Evolutionary conservation across 2,113 vertebrate genomes (phyloP), one percentile per base, ranked within the genome.

Genomic region (Xenopus tropicalis): DNA sequence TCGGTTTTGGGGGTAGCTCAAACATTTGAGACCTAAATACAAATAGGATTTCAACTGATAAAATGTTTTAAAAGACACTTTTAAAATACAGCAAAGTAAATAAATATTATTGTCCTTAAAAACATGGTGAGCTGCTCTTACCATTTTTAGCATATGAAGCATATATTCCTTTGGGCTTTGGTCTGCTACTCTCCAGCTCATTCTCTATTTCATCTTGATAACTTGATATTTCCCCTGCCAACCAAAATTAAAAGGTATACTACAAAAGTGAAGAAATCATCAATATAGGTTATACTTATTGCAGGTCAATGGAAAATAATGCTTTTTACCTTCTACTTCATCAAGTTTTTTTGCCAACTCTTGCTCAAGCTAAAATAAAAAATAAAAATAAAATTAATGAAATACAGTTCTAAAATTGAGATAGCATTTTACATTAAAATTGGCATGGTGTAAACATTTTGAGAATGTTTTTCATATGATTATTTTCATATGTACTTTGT

Each of bases 201-300:
- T 89, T 88, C 78, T 99, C 96, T 16, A 99, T 99, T 71, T 94
- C 94, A 19, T 98, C 94, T 83, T 98, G 94, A 83, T 95, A 99
- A 75, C 81, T 85, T 8, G 88, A 91, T 80, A 99, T 96, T 81
- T 99, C 96, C 78, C 94, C 97, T 99, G 85, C 37, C 66, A 74
- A 3, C 23, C 3, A 11, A 23, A 81, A 81, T 78, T n/a, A 24
- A 2, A 13, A 58, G 68, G 2, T 8, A 37, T 8, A 37, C 24
- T 1, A 4, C 14, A n/a, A 4, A 1, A 54, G 13, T 3, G 6
- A 37, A 37, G 10, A 37, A 37, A 1, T 37, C 29, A 37, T 37
- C 29, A 37, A 37, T 37, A 37, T 9, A 37, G 29, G 6, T 37
- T 37, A 37, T 37, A 37, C 29, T 37, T 37, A 37, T 9, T 8